Evolutionary conservation across 2,888 invertebrate species (phyloP).

Genomic region (Thalpophila matura): DNA sequence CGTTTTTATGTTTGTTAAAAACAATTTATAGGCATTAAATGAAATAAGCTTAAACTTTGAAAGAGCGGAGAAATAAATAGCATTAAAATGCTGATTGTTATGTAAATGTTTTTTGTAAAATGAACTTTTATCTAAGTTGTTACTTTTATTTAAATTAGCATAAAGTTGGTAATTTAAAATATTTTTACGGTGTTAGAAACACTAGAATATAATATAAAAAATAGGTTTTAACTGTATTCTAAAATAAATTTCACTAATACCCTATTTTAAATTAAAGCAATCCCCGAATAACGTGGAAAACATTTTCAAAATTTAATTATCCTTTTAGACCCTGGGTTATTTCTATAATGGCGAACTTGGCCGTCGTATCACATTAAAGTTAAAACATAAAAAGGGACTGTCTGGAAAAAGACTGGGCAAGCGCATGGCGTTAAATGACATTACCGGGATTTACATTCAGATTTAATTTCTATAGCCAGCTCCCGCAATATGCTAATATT

Average conservation of each 20-base stretch:
- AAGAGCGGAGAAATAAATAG: too few species aligned
- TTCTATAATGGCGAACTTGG: conserved; percentile 61
- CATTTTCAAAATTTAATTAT: conserved; percentile 60
- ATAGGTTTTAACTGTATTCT: neutral
- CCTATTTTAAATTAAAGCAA: conserved; percentile 43
- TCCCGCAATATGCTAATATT: conserved; percentile 62
- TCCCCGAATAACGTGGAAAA: conserved; percentile 35
- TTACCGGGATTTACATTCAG: conserved; percentile 67
- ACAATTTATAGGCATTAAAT: too few species aligned
- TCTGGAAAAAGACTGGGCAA: conserved; percentile 50
- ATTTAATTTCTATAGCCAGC: conserved; percentile 66
- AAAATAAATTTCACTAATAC: conserved; percentile 15
- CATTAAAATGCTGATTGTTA: too few species aligned
- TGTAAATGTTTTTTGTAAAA: too few species aligned
- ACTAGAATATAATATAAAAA: neutral
- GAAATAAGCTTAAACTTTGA: too few species aligned
- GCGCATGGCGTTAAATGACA: conserved; percentile 63
- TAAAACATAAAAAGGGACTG: conserved; percentile 64
- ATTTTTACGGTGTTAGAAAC: too few species aligned
- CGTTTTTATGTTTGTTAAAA: too few species aligned
- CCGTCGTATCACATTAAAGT: conserved; percentile 62
- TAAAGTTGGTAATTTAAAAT: neutral
- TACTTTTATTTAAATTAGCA: neutral
- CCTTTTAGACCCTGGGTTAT: conserved; percentile 53
- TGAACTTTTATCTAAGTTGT: too few species aligned